Conservation (phyloP, 2,113 vertebrate genomes). For the Odontophorus gujanensis region DNA sequence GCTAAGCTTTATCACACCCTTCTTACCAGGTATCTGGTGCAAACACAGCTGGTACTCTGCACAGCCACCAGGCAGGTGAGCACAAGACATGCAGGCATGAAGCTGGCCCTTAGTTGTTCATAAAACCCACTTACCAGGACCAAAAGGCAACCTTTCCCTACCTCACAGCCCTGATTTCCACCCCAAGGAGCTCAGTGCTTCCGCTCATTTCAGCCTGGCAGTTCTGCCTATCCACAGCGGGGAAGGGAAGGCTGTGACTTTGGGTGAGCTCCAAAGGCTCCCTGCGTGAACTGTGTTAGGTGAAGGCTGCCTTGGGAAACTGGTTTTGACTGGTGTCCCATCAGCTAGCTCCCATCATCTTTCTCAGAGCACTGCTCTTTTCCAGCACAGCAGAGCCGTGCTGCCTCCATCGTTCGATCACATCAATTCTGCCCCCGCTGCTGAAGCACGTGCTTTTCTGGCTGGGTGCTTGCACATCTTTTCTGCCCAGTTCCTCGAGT, state of each 20-base stretch:
- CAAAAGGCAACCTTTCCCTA: neutral
- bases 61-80: neutral
- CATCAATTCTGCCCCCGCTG: too few species aligned
- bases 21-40: accelerated
- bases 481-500: neutral
- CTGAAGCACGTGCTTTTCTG: neutral
- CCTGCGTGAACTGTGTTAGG: neutral
- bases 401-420: accelerated
- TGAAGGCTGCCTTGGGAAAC: neutral
- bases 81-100: neutral
- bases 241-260: neutral
- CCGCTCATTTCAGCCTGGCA: neutral
- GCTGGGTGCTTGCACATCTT: accelerated
- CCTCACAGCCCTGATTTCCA: neutral
- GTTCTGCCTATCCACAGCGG: neutral
- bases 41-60: neutral
- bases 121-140: neutral
- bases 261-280: neutral
- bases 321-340: accelerated
- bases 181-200: neutral
- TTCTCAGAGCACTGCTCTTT: neutral
- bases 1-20: neutral
- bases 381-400: accelerated
- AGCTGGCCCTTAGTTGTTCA: neutral
- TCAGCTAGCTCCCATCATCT: too few species aligned